Conservation (phyloP, 1,140 invertebrate genomes). For the Myzus persicae region DNA sequence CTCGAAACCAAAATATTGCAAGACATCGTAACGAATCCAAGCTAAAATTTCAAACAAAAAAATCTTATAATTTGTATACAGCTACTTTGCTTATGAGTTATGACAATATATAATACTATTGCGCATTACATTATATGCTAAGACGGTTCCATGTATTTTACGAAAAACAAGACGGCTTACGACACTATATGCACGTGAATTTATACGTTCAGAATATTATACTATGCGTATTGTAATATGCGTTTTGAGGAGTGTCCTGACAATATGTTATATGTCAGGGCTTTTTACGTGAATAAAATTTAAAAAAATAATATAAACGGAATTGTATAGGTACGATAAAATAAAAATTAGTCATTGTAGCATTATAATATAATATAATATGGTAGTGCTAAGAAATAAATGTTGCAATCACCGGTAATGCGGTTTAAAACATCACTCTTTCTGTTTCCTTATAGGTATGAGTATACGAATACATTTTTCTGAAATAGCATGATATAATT, state of each 20-base stretch:
- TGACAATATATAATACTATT: neutral
- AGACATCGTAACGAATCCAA: too few relatives aligned
- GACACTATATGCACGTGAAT: neutral
- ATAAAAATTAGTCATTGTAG: neutral
- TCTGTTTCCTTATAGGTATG: neutral
- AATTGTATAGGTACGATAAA: neutral
- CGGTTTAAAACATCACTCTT: neutral
- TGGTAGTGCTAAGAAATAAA: neutral
- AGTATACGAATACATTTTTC: neutral
- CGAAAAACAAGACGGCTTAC: neutral
- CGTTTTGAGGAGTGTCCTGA: neutral
- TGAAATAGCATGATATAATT: too few relatives aligned
- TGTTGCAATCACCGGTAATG: neutral
- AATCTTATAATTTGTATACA: too few relatives aligned
- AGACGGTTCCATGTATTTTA: neutral
- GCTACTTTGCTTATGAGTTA: too few relatives aligned
- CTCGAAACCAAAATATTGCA: too few relatives aligned
- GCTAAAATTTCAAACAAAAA: too few relatives aligned
- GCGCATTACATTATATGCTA: neutral
- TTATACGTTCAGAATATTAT: neutral
- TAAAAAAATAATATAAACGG: neutral
- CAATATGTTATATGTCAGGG: neutral
- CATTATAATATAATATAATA: neutral
- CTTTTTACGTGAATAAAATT: neutral
- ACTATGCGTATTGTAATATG: neutral